Base-by-base conservation (phyloP, 2,888 invertebrate genomes). In the Volucella inflata region DNA sequence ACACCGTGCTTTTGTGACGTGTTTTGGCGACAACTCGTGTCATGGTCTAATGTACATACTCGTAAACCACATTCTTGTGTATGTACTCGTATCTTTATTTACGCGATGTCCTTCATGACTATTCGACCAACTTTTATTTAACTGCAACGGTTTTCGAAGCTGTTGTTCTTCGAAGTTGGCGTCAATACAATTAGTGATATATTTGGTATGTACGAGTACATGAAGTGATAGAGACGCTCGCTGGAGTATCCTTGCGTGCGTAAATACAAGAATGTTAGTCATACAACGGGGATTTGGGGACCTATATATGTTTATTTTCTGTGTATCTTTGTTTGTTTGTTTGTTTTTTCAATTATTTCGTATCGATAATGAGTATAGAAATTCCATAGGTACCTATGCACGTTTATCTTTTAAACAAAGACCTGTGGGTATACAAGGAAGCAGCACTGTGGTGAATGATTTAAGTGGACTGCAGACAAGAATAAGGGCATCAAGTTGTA, bases 41-140 rank as follows among this genome's bases (percentile, higher is more conserved):
- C 21, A 21, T 21, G 21, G 2, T 21, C 21, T 21, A 21, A 21
- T 21, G 2, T 21, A 21, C 21, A 21, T 2, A 21, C 2, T n/a
- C n/a, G 4, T 21, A 21, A 2, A 4, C 21, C 4, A 21, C 21
- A 21, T 21, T 21, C 21, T 2, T 21, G 2, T 21, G 21, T 21
- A 21, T 2, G 21, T 2, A 2, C 4, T 6, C 6, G 30, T 30
- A 30, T 30, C 4, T 30, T 30, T 30, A 30, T 55, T 1, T 55
- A 40, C 44, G 48, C 21, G 36, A 51, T 53, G 14, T 36, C 10
- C 60, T 14, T 14, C 30, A 36, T 50, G 59, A 16, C 44, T 53
- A 55, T 65, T 48, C 40, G 57, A 75, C 65, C 48, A 65, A 57
- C 11, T 75, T 75, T 67, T 75, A 75, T 75, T 75, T 67, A 57